These are phyloP conservation scores for Monochamus alternatus DNA, from an alignment of 2,888 invertebrate genomes.

Conservation along the genomic window DNA sequence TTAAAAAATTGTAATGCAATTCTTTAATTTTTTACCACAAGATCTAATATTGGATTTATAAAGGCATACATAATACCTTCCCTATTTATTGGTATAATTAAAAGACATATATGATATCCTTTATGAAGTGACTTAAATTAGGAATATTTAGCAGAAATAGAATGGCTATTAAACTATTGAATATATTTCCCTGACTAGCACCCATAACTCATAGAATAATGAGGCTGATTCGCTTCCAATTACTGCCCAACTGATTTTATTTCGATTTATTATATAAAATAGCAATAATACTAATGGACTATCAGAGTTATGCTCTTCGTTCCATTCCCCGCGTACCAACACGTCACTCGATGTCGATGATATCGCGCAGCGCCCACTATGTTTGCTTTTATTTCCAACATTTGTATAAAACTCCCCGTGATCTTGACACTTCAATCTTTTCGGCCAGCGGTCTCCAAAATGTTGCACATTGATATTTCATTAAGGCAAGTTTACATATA, in stretches of 20 bases:
- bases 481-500: no score
- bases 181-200: background rate
- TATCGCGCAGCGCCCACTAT: conserved; percentile 44
- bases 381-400: conserved; percentile 59
- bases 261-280: conserved; percentile 52
- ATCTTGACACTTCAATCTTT: conserved; percentile 60
- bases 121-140: background rate
- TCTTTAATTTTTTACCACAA: no score
- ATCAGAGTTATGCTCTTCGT: conserved; percentile 40
- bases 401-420: conserved; percentile 58
- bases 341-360: conserved; percentile 46
- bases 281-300: conserved; percentile 56
- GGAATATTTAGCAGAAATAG: background rate
- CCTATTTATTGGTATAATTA: background rate
- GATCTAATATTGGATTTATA: no score
- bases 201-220: conserved; percentile 31
- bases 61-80: no score
- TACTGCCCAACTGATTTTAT: conserved; percentile 43
- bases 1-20: no score
- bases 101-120: background rate
- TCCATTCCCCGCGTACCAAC: conserved; percentile 22
- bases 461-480: conserved; percentile 6
- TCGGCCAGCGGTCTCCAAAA: conserved; percentile 54
- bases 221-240: conserved; percentile 47
- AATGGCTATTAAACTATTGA: background rate